These are phyloP conservation scores for Palloptera scutellata DNA, from an alignment of 2,888 invertebrate species.

Conservation along the genomic window DNA sequence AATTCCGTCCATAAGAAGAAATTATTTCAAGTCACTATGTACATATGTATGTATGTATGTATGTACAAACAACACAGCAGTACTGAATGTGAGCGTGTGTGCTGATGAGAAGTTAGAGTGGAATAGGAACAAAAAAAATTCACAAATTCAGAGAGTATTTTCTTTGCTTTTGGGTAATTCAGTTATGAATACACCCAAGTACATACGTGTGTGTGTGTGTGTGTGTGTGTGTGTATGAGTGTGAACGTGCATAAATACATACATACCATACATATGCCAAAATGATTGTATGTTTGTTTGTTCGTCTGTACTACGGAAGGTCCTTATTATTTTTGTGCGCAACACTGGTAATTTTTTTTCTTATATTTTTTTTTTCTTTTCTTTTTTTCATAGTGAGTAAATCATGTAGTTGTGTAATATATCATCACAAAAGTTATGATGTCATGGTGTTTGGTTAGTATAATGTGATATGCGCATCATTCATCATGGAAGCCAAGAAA, in stretches of 20 bases:
- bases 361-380: background rate
- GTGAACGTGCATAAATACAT: too few relatives aligned
- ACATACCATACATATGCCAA: too few relatives aligned
- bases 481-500: slow-evolving; percentile 20
- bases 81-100: background rate
- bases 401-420: slow-evolving; percentile 15
- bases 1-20: background rate
- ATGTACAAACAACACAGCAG: too few relatives aligned
- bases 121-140: background rate
- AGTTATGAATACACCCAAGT: background rate
- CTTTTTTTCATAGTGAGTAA: background rate
- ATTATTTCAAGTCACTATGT: background rate
- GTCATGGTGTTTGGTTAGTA: slow-evolving; percentile 17
- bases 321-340: background rate
- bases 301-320: background rate
- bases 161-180: background rate
- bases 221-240: too few relatives aligned
- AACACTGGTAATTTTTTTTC: background rate
- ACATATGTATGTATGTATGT: too few relatives aligned
- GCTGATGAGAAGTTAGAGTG: background rate
- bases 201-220: background rate
- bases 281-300: too few relatives aligned
- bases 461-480: slow-evolving; percentile 19
- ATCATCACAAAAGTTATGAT: slow-evolving; percentile 25
- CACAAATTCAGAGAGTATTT: background rate